Evolutionary conservation across 1,140 invertebrate genomes (phyloP).

Genomic region (Rhysida immarginata): DNA sequence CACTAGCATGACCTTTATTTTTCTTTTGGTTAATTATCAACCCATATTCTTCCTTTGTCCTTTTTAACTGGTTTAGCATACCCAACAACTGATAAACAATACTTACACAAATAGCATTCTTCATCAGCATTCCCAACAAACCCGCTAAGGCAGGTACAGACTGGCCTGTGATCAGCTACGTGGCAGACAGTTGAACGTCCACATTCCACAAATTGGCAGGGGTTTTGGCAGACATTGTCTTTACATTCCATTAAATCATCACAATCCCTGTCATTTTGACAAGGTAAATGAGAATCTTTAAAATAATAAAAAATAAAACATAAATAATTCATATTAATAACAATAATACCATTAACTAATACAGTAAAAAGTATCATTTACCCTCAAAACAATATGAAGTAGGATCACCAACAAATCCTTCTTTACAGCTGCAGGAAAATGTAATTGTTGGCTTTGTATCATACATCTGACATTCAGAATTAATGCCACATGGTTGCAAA

Average conservation of each 20-base stretch:
- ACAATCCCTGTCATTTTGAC: slow-evolving; percentile 19
- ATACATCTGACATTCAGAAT: slow-evolving; percentile 20
- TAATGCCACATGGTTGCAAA: slow-evolving; percentile 21
- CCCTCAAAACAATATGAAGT: too few species aligned
- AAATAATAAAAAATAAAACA: not conserved
- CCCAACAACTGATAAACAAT: not conserved
- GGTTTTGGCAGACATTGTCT: slow-evolving; percentile 30
- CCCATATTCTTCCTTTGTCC: not conserved
- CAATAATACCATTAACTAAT: not conserved
- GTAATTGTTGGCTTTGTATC: slow-evolving; percentile 18
- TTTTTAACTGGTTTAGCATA: not conserved
- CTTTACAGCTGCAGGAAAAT: slow-evolving; percentile 18
- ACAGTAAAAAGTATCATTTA: not conserved
- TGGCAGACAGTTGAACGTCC: slow-evolving; percentile 24
- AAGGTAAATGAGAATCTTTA: not conserved
- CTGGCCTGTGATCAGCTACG: slow-evolving; percentile 22
- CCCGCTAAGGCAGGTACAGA: slow-evolving; percentile 22
- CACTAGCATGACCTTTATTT: too few species aligned
- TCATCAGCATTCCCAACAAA: slow-evolving; percentile 23
- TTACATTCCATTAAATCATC: slow-evolving; percentile 24
- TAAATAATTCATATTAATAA: not conserved
- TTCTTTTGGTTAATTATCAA: not conserved
- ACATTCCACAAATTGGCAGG: slow-evolving; percentile 32
- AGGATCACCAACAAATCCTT: slow-evolving; percentile 15
- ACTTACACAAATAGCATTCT: slow-evolving; percentile 2